phyloP scores from a whole-genome alignment of 1,140 invertebrate genomes.

The Pinna nobilis region DNA sequence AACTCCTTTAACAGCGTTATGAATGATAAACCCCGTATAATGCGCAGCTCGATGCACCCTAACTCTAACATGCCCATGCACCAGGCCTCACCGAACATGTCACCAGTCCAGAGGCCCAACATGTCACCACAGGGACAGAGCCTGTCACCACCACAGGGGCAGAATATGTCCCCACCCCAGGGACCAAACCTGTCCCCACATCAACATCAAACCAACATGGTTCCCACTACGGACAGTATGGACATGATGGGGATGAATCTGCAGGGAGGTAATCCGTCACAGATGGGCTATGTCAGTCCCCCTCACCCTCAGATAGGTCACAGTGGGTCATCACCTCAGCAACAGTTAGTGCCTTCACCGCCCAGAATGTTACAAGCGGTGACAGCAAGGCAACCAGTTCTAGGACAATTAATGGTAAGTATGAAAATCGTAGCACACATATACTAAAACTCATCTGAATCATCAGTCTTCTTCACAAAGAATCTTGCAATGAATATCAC shows the following conservation, averaged over 20 bases:
- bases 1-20: not conserved
- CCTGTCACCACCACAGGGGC: slow-evolving; percentile 12
- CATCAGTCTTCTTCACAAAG: too few relatives aligned
- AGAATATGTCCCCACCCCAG: slow-evolving; percentile 23
- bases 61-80: slow-evolving; percentile 15
- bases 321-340: slow-evolving; percentile 13
- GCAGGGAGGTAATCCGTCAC: slow-evolving; percentile 13
- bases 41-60: not conserved
- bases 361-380: slow-evolving; percentile 20
- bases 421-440: not conserved
- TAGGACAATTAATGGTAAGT: slow-evolving; percentile 31
- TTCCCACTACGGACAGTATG: slow-evolving; percentile 10
- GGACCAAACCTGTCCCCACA: slow-evolving; percentile 16
- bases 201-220: slow-evolving; percentile 20
- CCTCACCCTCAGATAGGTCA: slow-evolving; percentile 4
- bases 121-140: not conserved
- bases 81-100: slow-evolving; percentile 14
- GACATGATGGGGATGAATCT: slow-evolving; percentile 26
- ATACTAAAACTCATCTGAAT: not conserved
- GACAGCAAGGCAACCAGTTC: slow-evolving; percentile 21
- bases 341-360: not conserved
- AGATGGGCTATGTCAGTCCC: slow-evolving; percentile 23
- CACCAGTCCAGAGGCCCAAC: slow-evolving; percentile 10
- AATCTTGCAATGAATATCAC: not conserved
- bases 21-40: not conserved